A percentile compares a stretch with the other conserved stretches of the same genome.
Conservation (phyloP, 2,797 vertebrate species). For the Parauchenoglanis ngamensis region DNA sequence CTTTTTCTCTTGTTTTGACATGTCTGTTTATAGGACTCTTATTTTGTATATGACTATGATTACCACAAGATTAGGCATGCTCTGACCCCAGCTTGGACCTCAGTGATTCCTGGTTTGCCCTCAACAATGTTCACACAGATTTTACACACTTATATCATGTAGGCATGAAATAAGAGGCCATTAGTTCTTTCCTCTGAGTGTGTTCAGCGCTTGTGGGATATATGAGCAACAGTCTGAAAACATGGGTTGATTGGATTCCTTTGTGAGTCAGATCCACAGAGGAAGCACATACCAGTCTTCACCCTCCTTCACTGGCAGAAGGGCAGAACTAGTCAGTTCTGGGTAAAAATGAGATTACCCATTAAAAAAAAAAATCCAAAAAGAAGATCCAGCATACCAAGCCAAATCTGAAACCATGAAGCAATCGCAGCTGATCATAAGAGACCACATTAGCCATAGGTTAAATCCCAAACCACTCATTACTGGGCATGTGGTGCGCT, state of each 20-base stretch:
- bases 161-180: background rate
- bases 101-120: background rate
- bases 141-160: background rate
- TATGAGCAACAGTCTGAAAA: background rate
- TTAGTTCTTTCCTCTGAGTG: background rate
- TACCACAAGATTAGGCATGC: background rate
- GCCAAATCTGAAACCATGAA: background rate
- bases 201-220: background rate
- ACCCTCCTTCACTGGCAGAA: background rate
- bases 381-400: background rate
- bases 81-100: background rate
- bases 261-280: background rate
- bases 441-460: background rate
- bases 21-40: background rate
- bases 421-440: background rate
- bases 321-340: background rate
- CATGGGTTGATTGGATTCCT: background rate
- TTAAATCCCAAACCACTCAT: constrained; percentile 3
- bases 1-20: background rate
- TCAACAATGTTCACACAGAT: background rate
- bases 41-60: background rate
- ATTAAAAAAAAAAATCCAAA: too few species aligned
- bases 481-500: background rate
- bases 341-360: background rate
- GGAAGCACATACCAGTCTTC: background rate